Base-by-base conservation (phyloP, 2,113 vertebrate genomes). In the Dasyprocta punctata region DNA sequence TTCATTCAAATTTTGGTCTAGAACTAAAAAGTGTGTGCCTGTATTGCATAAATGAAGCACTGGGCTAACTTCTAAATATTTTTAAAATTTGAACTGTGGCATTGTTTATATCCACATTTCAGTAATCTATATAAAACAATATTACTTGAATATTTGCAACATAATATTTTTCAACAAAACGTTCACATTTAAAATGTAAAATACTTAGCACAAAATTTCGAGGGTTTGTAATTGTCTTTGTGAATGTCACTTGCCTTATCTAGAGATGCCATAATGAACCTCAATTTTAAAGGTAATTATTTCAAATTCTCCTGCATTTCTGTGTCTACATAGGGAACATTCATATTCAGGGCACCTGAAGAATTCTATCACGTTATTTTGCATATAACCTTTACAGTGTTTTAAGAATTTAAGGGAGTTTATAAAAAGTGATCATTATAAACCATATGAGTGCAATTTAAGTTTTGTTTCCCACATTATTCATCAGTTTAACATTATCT, bases 371-470 rank as follows among this genome's bases (percentile, higher is more conserved):
- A 88, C 67, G 60, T 19, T 82, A 84, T 69, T 60, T 96, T 94
- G 22, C 75, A 78, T 78, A 5, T 94, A 86, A 94, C 28, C 65
- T 96, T 96, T 96, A 65, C 54, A 92, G 3, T 71, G 0, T 89
- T 88, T 26, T 54, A 60, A 24, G 11, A 95, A 85, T 88, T 86
- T 93, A 44, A 94, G 13, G 1, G 12, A 60, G 24, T 12, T 30
- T 90, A 71, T 86, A 96, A 92, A 67, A 96, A 97, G 95, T 47
- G n/a, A 26, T 81, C 63, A 95, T 90, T n/a, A 86, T 71, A 88
- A 61, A 1, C 58, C 96, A 38, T 82, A 73, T 83, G 41, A 17
- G 7, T 30, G 65, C 78, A 81, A 0, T 41, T 80, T 54, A 71
- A 6, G 14, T 56, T 96, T 92, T 63, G 26, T 6, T 90, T 4